phyloP scores from a whole-genome alignment of 2,888 invertebrate genomes.

The Leucophenga montana region DNA sequence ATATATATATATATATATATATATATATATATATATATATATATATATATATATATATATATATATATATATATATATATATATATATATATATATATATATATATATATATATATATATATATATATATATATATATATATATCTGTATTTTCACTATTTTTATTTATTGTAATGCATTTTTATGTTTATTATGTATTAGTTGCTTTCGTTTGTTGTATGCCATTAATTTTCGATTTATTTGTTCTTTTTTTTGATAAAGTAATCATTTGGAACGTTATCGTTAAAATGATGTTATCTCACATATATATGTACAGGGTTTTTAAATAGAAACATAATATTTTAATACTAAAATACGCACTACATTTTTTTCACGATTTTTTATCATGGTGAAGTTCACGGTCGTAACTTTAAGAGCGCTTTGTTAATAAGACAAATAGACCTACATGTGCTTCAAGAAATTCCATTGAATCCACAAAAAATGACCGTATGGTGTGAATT shows the following conservation, averaged over 20 bases:
- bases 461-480: no score
- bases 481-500: no score
- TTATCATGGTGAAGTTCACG: no score
- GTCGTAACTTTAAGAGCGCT: no score
- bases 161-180: constrained; percentile 13
- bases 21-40: constrained; percentile 15
- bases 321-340: no score
- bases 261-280: constrained; percentile 64
- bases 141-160: constrained; percentile 12
- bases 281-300: constrained; percentile 51
- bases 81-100: constrained; percentile 17
- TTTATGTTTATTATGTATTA: constrained; percentile 16
- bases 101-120: constrained; percentile 18
- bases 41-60: constrained; percentile 16
- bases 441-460: no score
- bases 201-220: constrained; percentile 30
- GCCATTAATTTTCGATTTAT: constrained; percentile 23
- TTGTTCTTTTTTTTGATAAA: constrained; percentile 49
- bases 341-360: no score
- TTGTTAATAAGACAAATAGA: no score
- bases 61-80: constrained; percentile 17
- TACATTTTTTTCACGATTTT: no score
- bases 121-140: constrained; percentile 19
- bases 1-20: constrained; percentile 14
- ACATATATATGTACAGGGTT: constrained; percentile 42